Conservation (phyloP, 2,113 vertebrate genomes). For the Coptodon bakossiorum region DNA sequence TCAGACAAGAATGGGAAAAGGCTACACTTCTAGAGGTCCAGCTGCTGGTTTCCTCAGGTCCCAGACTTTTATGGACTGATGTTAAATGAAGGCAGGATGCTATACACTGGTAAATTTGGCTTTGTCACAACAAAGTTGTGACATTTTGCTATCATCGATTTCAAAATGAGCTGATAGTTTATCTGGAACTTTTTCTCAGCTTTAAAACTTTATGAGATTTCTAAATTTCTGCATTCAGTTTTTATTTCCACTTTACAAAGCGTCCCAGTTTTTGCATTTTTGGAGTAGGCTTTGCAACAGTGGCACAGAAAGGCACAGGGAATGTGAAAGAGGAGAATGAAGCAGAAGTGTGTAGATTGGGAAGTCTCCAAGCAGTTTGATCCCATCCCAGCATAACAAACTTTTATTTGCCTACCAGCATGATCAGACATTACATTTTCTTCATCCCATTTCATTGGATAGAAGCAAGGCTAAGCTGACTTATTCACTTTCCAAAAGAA, state of each 20-base stretch:
- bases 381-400: neutral
- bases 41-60: neutral
- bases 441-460: neutral
- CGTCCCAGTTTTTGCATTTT: neutral
- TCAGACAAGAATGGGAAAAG: neutral
- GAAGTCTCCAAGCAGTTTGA: neutral
- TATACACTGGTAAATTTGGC: neutral
- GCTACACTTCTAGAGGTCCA: neutral
- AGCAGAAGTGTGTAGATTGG: neutral
- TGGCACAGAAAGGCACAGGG: neutral
- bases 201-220: neutral
- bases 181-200: neutral
- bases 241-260: neutral
- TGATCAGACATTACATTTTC: neutral
- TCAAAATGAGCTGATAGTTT: neutral
- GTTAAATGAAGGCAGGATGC: neutral
- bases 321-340: neutral
- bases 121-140: neutral
- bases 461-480: neutral
- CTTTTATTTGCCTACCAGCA: neutral
- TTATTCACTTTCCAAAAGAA: neutral
- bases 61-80: neutral
- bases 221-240: neutral
- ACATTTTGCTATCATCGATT: neutral
- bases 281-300: neutral